Percentiles rank a stretch among this genome's conserved stretches.
phyloP scores from a whole-genome alignment of 2,113 vertebrate species.

The Barbus barbus region DNA sequence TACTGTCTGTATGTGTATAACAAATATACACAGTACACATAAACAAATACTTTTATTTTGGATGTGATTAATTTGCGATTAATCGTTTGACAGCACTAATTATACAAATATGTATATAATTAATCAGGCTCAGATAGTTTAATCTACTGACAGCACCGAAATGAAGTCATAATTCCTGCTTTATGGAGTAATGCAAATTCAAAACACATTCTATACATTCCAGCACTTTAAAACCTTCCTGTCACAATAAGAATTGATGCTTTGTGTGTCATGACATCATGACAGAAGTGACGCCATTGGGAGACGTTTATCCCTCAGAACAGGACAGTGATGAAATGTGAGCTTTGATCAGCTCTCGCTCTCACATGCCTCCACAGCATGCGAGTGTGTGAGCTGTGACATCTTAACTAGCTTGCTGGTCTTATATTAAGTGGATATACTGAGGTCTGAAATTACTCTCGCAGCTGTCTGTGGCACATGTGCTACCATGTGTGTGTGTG shows the following conservation, averaged over 20 bases:
- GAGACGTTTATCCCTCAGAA: no score
- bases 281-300: not conserved
- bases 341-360: not conserved
- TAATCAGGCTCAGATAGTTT: no score
- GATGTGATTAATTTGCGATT: no score
- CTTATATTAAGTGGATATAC: constrained; percentile 40
- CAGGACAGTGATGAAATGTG: not conserved
- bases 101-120: no score
- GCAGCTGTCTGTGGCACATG: constrained; percentile 53
- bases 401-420: constrained; percentile 15
- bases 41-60: no score
- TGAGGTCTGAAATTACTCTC: not conserved
- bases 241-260: not conserved
- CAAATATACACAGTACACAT: no score
- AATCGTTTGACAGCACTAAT: no score
- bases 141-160: not conserved
- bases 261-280: not conserved
- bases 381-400: constrained; percentile 7
- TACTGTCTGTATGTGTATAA: no score
- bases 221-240: not conserved
- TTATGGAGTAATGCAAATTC: no score
- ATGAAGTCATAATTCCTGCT: not conserved
- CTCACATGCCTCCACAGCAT: not conserved
- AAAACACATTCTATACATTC: no score
- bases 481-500: constrained; percentile 47